Conservation (phyloP, 2,113 vertebrate species). For the Malurus melanocephalus region DNA sequence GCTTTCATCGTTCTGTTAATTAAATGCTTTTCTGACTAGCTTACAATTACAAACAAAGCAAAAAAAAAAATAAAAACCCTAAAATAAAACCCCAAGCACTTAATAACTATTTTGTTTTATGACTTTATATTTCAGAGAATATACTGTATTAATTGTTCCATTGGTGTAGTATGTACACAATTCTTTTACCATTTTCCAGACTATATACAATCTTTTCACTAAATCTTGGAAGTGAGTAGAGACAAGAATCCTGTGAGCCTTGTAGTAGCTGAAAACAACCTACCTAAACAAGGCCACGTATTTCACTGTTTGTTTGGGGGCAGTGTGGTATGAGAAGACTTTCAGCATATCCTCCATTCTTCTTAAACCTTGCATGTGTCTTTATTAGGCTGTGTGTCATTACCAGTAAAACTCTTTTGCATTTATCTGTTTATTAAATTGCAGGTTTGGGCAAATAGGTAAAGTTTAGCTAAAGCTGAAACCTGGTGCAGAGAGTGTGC, state of each 20-base stretch:
- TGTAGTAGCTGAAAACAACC: neutral
- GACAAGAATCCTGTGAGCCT: neutral
- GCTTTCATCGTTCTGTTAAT: neutral
- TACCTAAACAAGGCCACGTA: neutral
- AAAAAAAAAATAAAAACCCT: neutral
- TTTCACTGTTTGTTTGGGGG: neutral
- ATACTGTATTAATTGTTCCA: neutral
- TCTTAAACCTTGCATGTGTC: neutral
- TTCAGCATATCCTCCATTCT: neutral
- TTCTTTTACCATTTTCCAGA: neutral
- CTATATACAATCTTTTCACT: neutral
- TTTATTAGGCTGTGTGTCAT: neutral
- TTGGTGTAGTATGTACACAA: neutral
- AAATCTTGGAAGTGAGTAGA: neutral
- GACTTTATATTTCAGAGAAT: neutral
- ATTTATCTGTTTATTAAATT: neutral
- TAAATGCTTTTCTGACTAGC: neutral
- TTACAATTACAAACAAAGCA: neutral
- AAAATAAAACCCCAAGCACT: neutral
- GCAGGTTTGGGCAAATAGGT: neutral
- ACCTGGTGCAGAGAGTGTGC: neutral
- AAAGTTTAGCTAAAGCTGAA: neutral
- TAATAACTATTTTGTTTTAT: neutral
- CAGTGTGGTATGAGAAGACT: neutral
- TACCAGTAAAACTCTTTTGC: neutral